Percentiles rank a stretch among this genome's conserved stretches.
These are phyloP conservation scores for Venusia cambrica DNA, from an alignment of 2,888 invertebrate species.

Conservation along the genomic window DNA sequence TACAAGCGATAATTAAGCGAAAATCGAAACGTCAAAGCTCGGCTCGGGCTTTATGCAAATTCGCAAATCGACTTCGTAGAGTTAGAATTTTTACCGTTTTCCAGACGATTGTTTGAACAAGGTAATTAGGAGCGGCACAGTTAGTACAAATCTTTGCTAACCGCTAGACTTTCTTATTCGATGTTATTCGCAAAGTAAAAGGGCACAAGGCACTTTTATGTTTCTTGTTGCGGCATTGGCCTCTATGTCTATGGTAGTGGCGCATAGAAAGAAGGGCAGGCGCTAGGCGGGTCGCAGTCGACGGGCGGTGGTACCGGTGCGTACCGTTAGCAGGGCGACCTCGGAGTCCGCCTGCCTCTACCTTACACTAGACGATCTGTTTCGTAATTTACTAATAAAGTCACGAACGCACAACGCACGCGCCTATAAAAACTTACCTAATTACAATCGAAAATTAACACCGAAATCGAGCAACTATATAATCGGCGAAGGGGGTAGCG, in stretches of 20 bases:
- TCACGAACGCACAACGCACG: slow-evolving; percentile 39
- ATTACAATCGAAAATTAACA: slow-evolving; percentile 48
- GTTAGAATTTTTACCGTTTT: slow-evolving; percentile 63
- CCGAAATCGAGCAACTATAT: slow-evolving; percentile 44
- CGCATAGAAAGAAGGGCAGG: slow-evolving; percentile 37
- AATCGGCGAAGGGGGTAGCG: slow-evolving; percentile 44
- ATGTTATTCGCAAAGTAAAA: slow-evolving; percentile 18
- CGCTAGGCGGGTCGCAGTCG: slow-evolving; percentile 33
- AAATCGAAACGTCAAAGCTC: slow-evolving; percentile 77
- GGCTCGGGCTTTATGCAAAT: slow-evolving; percentile 73
- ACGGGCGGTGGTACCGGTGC: slow-evolving; percentile 47
- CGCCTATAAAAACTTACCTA: slow-evolving; percentile 46
- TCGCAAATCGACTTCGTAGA: slow-evolving; percentile 67
- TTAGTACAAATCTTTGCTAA: no score
- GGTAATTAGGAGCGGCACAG: slow-evolving; percentile 69
- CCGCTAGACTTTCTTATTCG: slow-evolving; percentile 20
- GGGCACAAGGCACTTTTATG: slow-evolving; percentile 12
- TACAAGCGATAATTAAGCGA: slow-evolving; percentile 75
- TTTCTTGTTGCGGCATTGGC: slow-evolving; percentile 13
- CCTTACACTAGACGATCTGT: slow-evolving; percentile 27
- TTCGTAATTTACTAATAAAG: slow-evolving; percentile 38
- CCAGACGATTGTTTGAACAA: slow-evolving; percentile 64
- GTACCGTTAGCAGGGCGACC: slow-evolving; percentile 54
- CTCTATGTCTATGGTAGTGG: slow-evolving; percentile 13
- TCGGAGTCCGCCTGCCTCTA: slow-evolving; percentile 28